Evolutionary conservation across 2,113 vertebrate genomes (phyloP), one percentile per base, ranked within the genome.

Genomic region (Callipepla squamata): DNA sequence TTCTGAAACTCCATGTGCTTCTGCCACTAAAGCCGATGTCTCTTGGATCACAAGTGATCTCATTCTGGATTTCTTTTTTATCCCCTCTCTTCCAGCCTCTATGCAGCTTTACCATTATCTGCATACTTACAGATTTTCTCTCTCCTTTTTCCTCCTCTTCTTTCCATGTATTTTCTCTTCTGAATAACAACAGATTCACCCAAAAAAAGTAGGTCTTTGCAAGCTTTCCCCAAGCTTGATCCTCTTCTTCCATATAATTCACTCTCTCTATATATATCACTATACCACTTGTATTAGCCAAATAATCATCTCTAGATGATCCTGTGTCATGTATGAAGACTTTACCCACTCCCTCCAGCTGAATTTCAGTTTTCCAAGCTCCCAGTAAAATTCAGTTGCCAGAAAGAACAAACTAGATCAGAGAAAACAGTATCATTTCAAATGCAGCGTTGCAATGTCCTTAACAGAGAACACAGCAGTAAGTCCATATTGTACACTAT

Each of bases 401-500:
- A 73, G 53, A 88, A 87, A 81, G 15, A 85, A 63, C 21, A 13
- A 40, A 40, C 40, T 13, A 12, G 4, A 61, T 74, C 25, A 85
- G 87, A 87, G 47, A 16, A 65, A 79, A 23, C 25, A 13, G 19
- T 61, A 77, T 19, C 0, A 25, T 62, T 92, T 84, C 62, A 88
- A 82, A 65, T 45, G 5, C 42, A 77, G 13, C 26, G 36, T 40
- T 70, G 61, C 42, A 80, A 74, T 44, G 18, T 48, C 7, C 36
- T 79, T 58, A 58, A 30, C 13, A 86, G 22, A 87, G 14, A 72
- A 58, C 2, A 34, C 63, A 67, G 4, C 30, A 68, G 5, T 48
- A 68, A 84, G 80, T 83, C 40, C 28, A 51, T 34, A 94, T 92
- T 94, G n/a, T 69, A 88, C 75, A 61, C 13, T 26, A 68, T 47